Evolutionary conservation across 1,140 invertebrate genomes (phyloP).

Genomic region (Drosophila sp.): DNA sequence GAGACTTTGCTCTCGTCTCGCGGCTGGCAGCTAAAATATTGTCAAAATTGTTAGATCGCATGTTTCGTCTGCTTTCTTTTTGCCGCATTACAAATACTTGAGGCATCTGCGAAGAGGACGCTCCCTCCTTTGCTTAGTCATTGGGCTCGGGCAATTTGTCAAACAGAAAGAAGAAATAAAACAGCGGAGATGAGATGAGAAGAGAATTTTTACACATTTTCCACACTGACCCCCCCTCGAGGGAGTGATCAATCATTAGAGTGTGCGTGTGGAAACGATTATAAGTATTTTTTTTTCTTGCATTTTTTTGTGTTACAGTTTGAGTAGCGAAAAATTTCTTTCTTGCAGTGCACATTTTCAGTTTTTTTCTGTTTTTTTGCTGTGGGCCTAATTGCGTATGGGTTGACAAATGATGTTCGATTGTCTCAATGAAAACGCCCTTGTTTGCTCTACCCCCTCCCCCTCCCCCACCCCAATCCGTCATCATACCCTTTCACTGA

Average conservation of each 20-base stretch:
- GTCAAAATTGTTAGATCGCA: conserved; percentile 78
- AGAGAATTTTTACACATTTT: conserved; percentile 53
- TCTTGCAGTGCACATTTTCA: not conserved
- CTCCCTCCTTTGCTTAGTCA: conserved; percentile 65
- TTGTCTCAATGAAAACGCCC: conserved; percentile 12
- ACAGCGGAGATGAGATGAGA: conserved; percentile 17
- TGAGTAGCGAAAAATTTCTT: conserved; percentile 43
- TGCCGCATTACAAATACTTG: conserved; percentile 69
- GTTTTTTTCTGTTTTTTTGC: not conserved
- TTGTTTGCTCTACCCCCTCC: conserved; percentile 20
- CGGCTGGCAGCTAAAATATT: conserved; percentile 52
- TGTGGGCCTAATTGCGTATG: conserved; percentile 16
- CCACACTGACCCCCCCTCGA: conserved; percentile 52
- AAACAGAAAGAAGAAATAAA: conserved; percentile 46
- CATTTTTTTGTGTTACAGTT: conserved; percentile 56
- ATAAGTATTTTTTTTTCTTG: conserved; percentile 10
- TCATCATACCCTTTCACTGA: no score
- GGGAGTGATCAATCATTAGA: conserved; percentile 77
- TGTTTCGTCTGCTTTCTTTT: conserved; percentile 65
- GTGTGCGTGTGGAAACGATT: conserved; percentile 54
- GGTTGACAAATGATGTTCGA: conserved; percentile 32
- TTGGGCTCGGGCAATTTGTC: conserved; percentile 67
- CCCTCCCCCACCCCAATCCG: no score
- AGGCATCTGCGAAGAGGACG: conserved; percentile 46
- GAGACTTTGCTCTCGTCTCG: conserved; percentile 32